phyloP scores from a whole-genome alignment of 2,797 vertebrate species.

The Hemibagrus guttatus region DNA sequence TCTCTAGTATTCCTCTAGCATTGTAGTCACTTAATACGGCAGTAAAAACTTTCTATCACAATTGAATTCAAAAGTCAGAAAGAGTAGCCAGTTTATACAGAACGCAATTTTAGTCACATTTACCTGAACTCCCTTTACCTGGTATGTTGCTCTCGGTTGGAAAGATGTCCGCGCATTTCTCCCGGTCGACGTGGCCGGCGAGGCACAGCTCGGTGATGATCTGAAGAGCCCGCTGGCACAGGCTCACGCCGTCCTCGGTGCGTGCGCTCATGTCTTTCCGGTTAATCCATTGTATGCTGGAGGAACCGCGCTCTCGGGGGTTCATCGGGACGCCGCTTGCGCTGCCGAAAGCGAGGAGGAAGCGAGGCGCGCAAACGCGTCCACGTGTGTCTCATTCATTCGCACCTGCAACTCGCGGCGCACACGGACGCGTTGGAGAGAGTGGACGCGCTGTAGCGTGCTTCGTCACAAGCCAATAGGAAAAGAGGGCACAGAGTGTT shows the following conservation, averaged over 20 bases:
- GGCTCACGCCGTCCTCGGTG: conserved; percentile 84
- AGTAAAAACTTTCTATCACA: neutral
- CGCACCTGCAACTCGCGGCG: conserved; percentile 46
- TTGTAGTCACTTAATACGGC: neutral
- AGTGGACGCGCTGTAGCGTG: conserved; percentile 50
- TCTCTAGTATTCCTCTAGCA: neutral
- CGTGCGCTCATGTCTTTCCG: conserved; percentile 87
- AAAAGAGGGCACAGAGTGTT: conserved; percentile 15
- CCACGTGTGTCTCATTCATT: conserved; percentile 67
- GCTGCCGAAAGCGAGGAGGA: conserved; percentile 60
- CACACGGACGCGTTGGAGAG: conserved; percentile 37
- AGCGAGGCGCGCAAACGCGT: conserved; percentile 59
- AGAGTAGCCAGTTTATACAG: too few relatives aligned
- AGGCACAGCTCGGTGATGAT: conserved; percentile 95
- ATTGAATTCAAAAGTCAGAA: neutral
- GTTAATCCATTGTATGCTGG: conserved; percentile 81
- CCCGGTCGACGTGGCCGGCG: conserved; percentile 88
- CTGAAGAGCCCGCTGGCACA: conserved; percentile 94
- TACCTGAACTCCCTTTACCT: conserved; percentile 89
- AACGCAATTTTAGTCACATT: conserved; percentile 53
- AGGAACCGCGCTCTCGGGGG: conserved; percentile 69
- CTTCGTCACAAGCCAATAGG: conserved; percentile 41
- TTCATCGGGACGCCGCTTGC: conserved; percentile 69
- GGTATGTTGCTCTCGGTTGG: conserved; percentile 84
- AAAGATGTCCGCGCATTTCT: conserved; percentile 92